Evolutionary conservation across 2,797 vertebrate genomes (phyloP).

Genomic region (Vireo griseus): DNA sequence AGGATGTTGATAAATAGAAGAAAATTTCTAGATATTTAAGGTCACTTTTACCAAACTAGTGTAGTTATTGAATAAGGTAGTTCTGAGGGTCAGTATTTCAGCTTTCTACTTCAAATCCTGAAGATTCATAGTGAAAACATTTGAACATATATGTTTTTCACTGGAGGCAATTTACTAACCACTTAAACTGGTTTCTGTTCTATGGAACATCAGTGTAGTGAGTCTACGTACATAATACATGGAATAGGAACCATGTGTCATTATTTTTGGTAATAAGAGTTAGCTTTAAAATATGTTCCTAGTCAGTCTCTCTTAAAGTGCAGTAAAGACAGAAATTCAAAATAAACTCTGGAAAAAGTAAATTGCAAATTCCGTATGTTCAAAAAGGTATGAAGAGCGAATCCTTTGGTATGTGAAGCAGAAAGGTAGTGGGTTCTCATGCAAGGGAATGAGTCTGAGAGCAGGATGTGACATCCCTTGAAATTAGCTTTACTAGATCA

Average conservation of each 20-base stretch:
- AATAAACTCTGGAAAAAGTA: neutral
- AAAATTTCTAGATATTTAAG: neutral
- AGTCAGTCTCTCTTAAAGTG: neutral
- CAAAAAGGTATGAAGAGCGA: neutral
- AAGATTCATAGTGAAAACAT: neutral
- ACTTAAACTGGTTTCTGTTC: neutral
- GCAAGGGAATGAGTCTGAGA: neutral
- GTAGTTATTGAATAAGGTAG: neutral
- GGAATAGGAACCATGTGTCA: neutral
- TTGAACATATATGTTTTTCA: neutral
- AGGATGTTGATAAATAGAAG: neutral
- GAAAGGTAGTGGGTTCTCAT: neutral
- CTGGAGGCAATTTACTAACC: neutral
- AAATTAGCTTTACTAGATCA: neutral
- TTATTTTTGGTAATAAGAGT: neutral
- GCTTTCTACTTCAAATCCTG: neutral
- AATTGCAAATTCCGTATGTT: neutral
- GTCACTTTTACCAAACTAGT: neutral
- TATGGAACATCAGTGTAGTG: neutral
- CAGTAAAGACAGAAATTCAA: neutral
- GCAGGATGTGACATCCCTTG: neutral
- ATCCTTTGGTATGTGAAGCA: neutral
- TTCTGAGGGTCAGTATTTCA: neutral
- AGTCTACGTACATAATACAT: neutral
- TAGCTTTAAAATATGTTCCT: neutral